These are phyloP conservation scores for Pterocles gutturalis DNA, from an alignment of 2,113 vertebrate genomes.

Conservation along the genomic window DNA sequence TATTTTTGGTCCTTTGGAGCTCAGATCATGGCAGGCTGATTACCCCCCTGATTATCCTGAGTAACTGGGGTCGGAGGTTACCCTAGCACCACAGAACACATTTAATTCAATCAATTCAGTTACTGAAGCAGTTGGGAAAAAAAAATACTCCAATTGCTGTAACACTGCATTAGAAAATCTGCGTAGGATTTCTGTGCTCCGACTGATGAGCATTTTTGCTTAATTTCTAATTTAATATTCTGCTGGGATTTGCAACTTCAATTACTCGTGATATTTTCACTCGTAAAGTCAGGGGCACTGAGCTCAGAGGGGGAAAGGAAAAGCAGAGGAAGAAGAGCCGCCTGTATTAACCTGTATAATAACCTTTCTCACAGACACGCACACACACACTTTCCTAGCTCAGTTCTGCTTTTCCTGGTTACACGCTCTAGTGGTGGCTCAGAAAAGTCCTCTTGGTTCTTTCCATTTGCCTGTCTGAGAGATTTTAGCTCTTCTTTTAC, in stretches of 20 bases:
- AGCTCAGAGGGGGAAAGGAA: background rate
- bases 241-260: constrained; percentile 25
- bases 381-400: background rate
- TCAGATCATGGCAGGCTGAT: constrained; percentile 56
- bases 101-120: constrained; percentile 75
- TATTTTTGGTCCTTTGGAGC: constrained; percentile 16
- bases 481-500: background rate
- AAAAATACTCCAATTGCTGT: constrained; percentile 14
- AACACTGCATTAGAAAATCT: constrained; percentile 41
- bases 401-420: background rate
- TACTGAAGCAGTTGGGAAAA: constrained; percentile 17
- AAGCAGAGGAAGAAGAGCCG: background rate
- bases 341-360: background rate
- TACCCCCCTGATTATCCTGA: constrained; percentile 65
- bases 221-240: constrained; percentile 71
- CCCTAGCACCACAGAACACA: constrained; percentile 50
- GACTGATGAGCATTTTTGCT: constrained; percentile 30
- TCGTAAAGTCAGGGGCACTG: background rate
- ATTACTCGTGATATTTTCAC: constrained; percentile 57
- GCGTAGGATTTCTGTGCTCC: constrained; percentile 20
- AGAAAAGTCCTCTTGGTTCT: background rate
- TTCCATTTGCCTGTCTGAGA: background rate
- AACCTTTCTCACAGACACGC: background rate
- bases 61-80: constrained; percentile 63
- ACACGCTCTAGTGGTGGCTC: background rate